Conservation (phyloP, 2,113 vertebrate species). For the Syngnathus floridae region DNA sequence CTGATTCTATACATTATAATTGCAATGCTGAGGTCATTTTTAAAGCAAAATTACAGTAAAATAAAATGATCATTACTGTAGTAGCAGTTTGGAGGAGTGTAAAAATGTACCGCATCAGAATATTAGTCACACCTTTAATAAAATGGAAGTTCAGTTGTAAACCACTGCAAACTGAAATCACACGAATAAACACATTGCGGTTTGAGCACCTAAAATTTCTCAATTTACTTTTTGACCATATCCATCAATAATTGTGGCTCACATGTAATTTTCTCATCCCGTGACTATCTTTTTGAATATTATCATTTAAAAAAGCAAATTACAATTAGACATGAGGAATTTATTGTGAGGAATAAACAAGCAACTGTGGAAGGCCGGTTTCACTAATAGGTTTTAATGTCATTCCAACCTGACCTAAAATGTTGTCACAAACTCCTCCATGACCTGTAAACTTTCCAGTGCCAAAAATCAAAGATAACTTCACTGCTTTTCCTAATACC, state of each 20-base stretch:
- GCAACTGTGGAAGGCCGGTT: background rate
- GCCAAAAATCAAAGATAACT: background rate
- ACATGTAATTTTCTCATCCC: background rate
- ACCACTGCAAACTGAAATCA: background rate
- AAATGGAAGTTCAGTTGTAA: background rate
- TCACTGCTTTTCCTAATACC: background rate
- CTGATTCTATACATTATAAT: background rate
- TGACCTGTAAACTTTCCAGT: constrained; percentile 10
- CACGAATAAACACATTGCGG: background rate
- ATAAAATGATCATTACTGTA: no score
- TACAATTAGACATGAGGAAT: background rate
- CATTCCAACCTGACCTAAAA: constrained; percentile 11
- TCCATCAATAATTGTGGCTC: background rate
- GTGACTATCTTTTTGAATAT: background rate
- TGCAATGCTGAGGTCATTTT: no score
- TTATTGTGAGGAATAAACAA: background rate
- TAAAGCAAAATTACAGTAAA: no score
- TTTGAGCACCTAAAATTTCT: background rate
- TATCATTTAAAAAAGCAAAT: background rate
- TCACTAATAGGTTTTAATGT: constrained; percentile 18
- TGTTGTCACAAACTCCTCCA: constrained; percentile 6
- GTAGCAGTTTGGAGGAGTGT: no score
- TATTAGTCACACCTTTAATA: background rate
- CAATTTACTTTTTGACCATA: background rate
- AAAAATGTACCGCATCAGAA: no score